Base-by-base conservation (phyloP, 2,797 vertebrate species). In the Spinus olivaceus region DNA sequence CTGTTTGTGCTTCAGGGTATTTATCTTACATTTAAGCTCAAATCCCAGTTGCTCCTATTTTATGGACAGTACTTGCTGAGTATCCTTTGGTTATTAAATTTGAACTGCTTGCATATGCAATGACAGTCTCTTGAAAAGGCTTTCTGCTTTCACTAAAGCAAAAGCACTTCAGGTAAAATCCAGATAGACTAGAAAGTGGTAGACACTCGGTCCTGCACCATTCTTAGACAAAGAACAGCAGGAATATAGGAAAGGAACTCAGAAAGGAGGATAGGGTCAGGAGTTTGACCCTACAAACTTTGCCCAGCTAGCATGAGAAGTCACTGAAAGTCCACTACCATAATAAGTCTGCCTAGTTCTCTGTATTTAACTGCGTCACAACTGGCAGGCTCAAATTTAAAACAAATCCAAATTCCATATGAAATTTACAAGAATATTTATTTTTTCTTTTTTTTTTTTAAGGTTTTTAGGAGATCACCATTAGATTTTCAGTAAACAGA, bases 251-350 rank as follows among this genome's bases (percentile, higher is more conserved):
- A 78, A 83, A 82, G 46, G 47, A 95, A 85, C 67, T 86, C 57
- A 41, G 67, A 78, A 76, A 92, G 50, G 21, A 93, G 67, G 49
- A 66, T 67, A 51, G 53, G 67, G 57, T 95, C 91, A 89, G 69
- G 12, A 78, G 50, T 80, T 82, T 92, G 88, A 94, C 92, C 90
- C 41, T 85, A 51, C 57, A 95, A 81, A 82, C 65, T 93, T 89
- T 81, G 69, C 66, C 76, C 69, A 71, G 78, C 66, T 84, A 66
- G 66, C 64, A 54, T 69, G 33, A 87, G 61, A 93, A 93, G 84
- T 81, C 24, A 8, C 86, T 81, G 57, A 78, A 91, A 88, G 72
- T 94, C 91, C 57, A 69, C 69, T 72, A 27, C 76, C 47, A 76
- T 95, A 89, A 78, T 42, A 85, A 92, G 78, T 59, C 77, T 92